Base-by-base conservation (phyloP, 2,797 vertebrate genomes). In the Myotis myotis region DNA sequence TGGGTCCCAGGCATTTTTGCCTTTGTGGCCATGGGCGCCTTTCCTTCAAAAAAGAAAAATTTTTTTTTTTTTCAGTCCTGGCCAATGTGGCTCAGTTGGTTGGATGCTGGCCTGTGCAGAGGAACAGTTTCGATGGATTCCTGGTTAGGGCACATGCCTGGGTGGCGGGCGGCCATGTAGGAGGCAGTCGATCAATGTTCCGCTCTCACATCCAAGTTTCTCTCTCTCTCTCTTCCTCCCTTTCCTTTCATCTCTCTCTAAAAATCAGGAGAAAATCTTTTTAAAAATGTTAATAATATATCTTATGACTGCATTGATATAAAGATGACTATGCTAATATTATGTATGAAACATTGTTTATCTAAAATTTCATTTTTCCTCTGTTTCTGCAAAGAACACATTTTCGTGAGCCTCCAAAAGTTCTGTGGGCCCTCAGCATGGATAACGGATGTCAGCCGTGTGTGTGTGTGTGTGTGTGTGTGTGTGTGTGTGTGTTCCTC, bases 381-480 rank as follows among this genome's bases (percentile, higher is more conserved):
- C 60, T 84, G 47, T 87, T 89, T 90, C 82, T 74, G 76, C 68
- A 64, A 96, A 79, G 76, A 11, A 74, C 60, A 55, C 9, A 68
- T 55, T 80, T 94, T 51, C 11, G 1, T 25, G 55, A 36, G 4
- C 23, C n/a, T 30, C 47, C 36, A 6, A 41, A 60, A 55, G n/a
- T 62, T 20, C 38, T 53, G 1, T 20, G 28, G 71, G 36, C n/a
- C 23, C 38, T 74, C 33, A 17, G n/a, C 28, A 8, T 4, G 36
- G 79, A 12, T 49, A 36, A 51, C 20, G 53, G 51, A 9, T 16
- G 51, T 55, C 4, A 22, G 36, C 28, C 85, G 38, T 49, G 20
- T 8, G 60, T 62, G 60, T 30, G 60, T 49, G 70, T 83, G 6
- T 71, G 60, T 36, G 36, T 60, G 57, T 49, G 20, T 8, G 57